Evolutionary conservation across 2,888 invertebrate genomes (phyloP).

Genomic region (Drosophila heteroneura): DNA sequence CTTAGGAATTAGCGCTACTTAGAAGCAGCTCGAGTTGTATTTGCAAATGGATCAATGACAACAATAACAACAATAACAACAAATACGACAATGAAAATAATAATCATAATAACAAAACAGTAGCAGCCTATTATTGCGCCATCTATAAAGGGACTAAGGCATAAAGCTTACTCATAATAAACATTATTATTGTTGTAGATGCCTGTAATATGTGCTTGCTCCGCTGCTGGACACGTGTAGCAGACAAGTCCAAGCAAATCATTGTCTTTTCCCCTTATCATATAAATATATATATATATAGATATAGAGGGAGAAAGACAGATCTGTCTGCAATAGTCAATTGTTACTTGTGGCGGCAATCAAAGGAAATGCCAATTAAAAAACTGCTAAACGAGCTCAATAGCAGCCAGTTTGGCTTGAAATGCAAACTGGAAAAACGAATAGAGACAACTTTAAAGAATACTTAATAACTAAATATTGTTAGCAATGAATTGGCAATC

Average conservation of each 20-base stretch:
- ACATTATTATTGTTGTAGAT: not conserved
- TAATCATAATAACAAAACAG: not conserved
- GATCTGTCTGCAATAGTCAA: slow-evolving; percentile 33
- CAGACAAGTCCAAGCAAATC: slow-evolving; percentile 9
- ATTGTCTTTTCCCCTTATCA: not conserved
- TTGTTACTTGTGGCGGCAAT: slow-evolving; percentile 46
- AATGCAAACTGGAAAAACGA: slow-evolving; percentile 6
- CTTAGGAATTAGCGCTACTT: slow-evolving; percentile 38
- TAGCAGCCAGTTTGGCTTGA: slow-evolving; percentile 33
- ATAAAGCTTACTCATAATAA: not conserved
- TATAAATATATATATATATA: not conserved
- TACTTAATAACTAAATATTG: slow-evolving; percentile 8
- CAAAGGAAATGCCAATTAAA: slow-evolving; percentile 64
- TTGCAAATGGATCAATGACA: slow-evolving; percentile 28
- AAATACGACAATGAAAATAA: no score
- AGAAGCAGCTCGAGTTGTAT: not conserved
- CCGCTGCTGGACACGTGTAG: slow-evolving; percentile 36
- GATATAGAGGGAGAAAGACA: not conserved
- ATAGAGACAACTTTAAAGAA: slow-evolving; percentile 3
- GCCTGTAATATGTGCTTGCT: not conserved
- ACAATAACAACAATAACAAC: slow-evolving; percentile 1
- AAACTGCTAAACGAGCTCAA: slow-evolving; percentile 61
- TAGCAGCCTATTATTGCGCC: not conserved
- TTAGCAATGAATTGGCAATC: slow-evolving; percentile 6
- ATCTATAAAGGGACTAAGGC: not conserved